Percentiles rank a stretch among this genome's conserved stretches.
Evolutionary conservation across 2,113 vertebrate species (phyloP).

Genomic region (Thamnophis sirtalis): DNA sequence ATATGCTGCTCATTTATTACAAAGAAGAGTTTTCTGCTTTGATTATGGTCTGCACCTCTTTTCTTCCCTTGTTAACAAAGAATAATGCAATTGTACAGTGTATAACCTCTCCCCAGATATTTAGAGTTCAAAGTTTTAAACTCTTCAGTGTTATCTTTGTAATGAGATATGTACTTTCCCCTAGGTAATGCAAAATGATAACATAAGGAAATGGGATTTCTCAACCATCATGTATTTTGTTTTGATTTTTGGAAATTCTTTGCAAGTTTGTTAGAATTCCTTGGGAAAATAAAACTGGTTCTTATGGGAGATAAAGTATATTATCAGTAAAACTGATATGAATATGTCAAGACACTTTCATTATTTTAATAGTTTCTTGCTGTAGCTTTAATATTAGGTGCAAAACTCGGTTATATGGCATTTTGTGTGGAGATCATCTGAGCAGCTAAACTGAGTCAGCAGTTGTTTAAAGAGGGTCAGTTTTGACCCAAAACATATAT

Average conservation of each 20-base stretch:
- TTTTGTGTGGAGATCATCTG: slow-evolving; percentile 40
- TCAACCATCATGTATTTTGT: background rate
- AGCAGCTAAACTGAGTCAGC: background rate
- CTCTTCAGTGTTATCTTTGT: background rate
- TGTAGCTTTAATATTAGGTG: slow-evolving; percentile 60
- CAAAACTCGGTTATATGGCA: slow-evolving; percentile 48
- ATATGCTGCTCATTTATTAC: background rate
- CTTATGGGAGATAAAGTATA: slow-evolving; percentile 30
- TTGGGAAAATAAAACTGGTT: slow-evolving; percentile 34
- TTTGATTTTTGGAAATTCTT: background rate
- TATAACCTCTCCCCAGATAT: background rate
- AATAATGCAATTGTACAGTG: background rate
- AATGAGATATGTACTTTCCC: background rate
- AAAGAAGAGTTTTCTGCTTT: slow-evolving; percentile 10
- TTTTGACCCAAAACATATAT: background rate
- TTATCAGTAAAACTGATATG: slow-evolving; percentile 33
- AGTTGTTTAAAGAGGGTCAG: background rate
- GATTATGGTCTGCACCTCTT: background rate
- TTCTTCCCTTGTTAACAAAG: background rate
- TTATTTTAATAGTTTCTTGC: slow-evolving; percentile 42
- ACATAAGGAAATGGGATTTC: background rate
- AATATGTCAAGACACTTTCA: slow-evolving; percentile 50
- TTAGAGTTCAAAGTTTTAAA: background rate
- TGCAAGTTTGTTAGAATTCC: background rate
- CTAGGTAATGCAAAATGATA: background rate